Percentiles rank a stretch among this genome's conserved stretches.
Evolutionary conservation across 2,888 invertebrate genomes (phyloP).

Genomic region (Salticus scenicus): DNA sequence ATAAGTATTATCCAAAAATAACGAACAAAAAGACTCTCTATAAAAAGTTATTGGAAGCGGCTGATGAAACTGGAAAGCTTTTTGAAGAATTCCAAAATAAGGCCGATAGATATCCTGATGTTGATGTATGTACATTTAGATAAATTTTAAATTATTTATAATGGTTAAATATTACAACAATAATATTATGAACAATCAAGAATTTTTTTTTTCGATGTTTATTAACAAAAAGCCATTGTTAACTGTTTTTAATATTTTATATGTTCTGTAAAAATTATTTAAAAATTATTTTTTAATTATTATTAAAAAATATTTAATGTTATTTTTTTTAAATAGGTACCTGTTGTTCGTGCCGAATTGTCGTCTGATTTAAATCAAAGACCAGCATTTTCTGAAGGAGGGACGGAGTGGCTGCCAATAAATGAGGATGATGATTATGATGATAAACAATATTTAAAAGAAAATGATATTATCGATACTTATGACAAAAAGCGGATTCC

Average conservation of each 20-base stretch:
- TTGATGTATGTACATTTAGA: slow-evolving; percentile 32
- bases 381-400: slow-evolving; percentile 58
- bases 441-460: slow-evolving; percentile 5
- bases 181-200: no score
- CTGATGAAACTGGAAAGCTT: slow-evolving; percentile 43
- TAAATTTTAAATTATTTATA: no score
- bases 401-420: slow-evolving; percentile 62
- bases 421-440: slow-evolving; percentile 23
- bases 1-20: slow-evolving; percentile 30
- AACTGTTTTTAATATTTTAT: no score
- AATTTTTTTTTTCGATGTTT: no score
- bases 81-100: slow-evolving; percentile 36
- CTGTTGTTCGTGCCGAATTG: slow-evolving; percentile 41
- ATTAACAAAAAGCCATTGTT: no score
- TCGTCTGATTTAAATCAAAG: slow-evolving; percentile 54
- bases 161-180: no score
- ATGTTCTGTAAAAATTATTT: no score
- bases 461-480: slow-evolving; percentile 34
- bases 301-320: no score
- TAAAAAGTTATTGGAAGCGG: slow-evolving; percentile 38
- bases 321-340: no score
- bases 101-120: slow-evolving; percentile 35
- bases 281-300: no score
- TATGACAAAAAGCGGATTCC: slow-evolving; percentile 60
- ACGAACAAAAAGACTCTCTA: slow-evolving; percentile 37